phyloP scores from a whole-genome alignment of 2,113 vertebrate genomes.

The Forbesichthys papilliferus region DNA sequence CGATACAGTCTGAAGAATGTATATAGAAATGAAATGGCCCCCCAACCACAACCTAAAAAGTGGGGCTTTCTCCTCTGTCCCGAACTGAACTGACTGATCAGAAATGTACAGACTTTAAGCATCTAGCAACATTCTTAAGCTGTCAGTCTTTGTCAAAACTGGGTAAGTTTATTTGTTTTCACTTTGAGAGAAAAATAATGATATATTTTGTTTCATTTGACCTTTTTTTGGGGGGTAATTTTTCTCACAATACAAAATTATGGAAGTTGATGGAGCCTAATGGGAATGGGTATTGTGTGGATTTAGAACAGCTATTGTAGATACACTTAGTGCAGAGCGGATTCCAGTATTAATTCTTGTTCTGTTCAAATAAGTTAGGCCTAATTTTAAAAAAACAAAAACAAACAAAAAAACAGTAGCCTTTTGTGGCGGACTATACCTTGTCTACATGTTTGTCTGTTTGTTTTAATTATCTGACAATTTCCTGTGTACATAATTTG shows the following conservation, averaged over 20 bases:
- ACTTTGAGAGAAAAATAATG: constrained; percentile 54
- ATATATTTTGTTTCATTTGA: constrained; percentile 42
- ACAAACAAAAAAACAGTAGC: constrained; percentile 51
- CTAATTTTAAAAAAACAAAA: constrained; percentile 91
- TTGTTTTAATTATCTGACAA: constrained; percentile 69
- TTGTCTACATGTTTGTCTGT: constrained; percentile 84
- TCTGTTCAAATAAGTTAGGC: constrained; percentile 90
- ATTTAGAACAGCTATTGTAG: constrained; percentile 94
- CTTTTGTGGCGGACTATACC: constrained; percentile 80
- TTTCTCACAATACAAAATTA: constrained; percentile 50
- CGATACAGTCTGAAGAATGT: constrained; percentile 99
- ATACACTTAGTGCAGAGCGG: constrained; percentile 89
- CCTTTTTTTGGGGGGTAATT: constrained; percentile 49
- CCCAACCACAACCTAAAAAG: constrained; percentile 68
- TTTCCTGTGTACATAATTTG: constrained; percentile 82
- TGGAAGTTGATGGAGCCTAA: constrained; percentile 76
- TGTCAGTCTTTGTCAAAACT: constrained; percentile 77
- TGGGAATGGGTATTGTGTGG: constrained; percentile 61
- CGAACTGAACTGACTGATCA: constrained; percentile 74
- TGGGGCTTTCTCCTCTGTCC: constrained; percentile 77
- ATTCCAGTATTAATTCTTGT: constrained; percentile 95
- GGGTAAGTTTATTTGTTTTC: constrained; percentile 78
- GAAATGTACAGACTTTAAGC: constrained; percentile 84
- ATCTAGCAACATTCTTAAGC: constrained; percentile 69
- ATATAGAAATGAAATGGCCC: constrained; percentile 85